Evolutionary conservation across 2,888 invertebrate genomes (phyloP), one percentile per base, ranked within the genome.

Genomic region (Sphinx pinastri): DNA sequence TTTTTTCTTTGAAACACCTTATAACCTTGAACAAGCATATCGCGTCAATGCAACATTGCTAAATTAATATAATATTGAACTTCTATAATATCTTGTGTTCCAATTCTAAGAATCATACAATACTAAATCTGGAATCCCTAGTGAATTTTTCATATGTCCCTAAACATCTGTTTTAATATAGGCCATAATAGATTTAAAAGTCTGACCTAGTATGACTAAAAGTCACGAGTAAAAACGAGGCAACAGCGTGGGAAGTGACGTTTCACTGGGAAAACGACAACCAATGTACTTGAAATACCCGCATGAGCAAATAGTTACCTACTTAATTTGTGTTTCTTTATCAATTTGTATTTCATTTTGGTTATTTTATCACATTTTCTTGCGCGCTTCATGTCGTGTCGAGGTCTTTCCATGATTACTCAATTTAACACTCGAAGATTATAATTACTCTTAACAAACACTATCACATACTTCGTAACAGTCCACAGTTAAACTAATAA

Each of bases 261-360:
- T 58, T 70, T 57, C 57, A 66, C n/a, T 31, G 38, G 16, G 55
- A 59, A 67, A 11, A 57, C 54, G 13, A n/a, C 25, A 63, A 49
- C 54, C 31, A n/a, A 13, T 31, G 25, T 66, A 66, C 66, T 49
- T 16, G 49, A 55, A 31, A 63, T 25, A 70, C 71, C 73, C 72
- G 72, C 71, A 73, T 76, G 66, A 72, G 68, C 68, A 74, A 75
- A 71, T 71, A 75, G 81, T 82, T 85, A 88, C 88, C 84, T 88
- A 93, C 93, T 86, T 84, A 85, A 77, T 82, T 87, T 92, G 76
- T 87, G 85, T 81, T 88, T 92, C 82, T 87, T 92, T 82, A 89
- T 91, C 84, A 92, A 78, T 78, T 90, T 93, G 84, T 88, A 86
- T 84, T 91, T 93, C 77, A 90, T 83, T 87, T 93, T 93, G 74